Evolutionary conservation across 2,113 vertebrate genomes (phyloP).

Genomic region (Oxygymnocypris stewartii): DNA sequence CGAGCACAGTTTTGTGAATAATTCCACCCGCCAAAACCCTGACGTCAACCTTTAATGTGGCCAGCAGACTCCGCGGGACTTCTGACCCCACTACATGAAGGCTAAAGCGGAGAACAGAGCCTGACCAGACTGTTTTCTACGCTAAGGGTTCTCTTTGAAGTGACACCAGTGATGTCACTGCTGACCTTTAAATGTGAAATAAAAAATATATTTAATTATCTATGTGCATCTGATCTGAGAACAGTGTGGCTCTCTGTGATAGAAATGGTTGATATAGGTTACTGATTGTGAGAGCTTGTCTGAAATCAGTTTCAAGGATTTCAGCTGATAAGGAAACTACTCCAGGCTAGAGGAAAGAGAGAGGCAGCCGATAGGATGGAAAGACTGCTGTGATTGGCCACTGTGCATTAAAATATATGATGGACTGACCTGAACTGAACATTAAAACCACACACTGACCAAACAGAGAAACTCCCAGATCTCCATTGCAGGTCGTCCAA

Average conservation of each 20-base stretch:
- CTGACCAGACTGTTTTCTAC: neutral
- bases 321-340: conserved; percentile 16
- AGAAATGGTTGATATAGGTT: neutral
- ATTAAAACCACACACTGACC: conserved; percentile 15
- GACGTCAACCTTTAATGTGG: neutral
- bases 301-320: neutral
- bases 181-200: conserved; percentile 47
- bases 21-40: neutral
- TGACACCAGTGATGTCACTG: conserved; percentile 41
- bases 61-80: neutral
- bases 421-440: neutral
- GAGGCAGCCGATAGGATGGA: neutral
- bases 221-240: conserved; percentile 35
- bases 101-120: neutral
- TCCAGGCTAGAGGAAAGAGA: neutral
- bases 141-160: conserved; percentile 47
- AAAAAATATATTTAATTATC: neutral
- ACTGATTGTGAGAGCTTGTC: conserved; percentile 2
- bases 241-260: conserved; percentile 12
- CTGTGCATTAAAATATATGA: neutral
- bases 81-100: conserved; percentile 9
- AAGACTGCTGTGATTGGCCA: conserved; percentile 21
- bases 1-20: neutral
- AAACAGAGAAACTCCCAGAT: neutral
- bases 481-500: neutral